Percentiles rank a stretch among this genome's conserved stretches.
These are phyloP conservation scores for Hemibagrus guttatus DNA, from an alignment of 2,797 vertebrate species.

Conservation along the genomic window DNA sequence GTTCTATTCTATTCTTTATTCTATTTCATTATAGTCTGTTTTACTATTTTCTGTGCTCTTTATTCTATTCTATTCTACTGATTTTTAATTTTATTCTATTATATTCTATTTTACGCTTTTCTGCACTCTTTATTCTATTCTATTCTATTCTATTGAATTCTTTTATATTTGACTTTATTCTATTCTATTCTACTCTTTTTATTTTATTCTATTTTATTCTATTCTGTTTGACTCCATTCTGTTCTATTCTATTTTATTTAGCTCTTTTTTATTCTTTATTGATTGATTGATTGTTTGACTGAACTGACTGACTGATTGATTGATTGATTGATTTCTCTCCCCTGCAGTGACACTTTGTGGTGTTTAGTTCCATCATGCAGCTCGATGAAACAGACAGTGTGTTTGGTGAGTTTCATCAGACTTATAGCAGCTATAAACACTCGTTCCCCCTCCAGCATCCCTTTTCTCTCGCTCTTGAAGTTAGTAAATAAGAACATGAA, in stretches of 20 bases:
- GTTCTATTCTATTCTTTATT: neutral
- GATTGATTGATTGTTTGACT: neutral
- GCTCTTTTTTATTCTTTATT: neutral
- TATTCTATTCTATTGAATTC: no score
- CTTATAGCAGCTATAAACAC: neutral
- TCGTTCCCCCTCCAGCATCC: no score
- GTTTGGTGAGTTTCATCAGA: constrained; percentile 65
- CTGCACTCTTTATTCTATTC: no score
- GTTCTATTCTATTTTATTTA: neutral
- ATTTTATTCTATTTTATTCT: neutral
- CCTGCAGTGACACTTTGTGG: constrained; percentile 32
- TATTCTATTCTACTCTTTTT: neutral
- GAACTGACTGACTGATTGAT: constrained; percentile 19
- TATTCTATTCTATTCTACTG: no score
- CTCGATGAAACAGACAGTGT: constrained; percentile 68
- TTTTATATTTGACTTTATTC: no score
- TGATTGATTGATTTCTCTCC: constrained; percentile 5
- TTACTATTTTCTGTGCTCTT: no score
- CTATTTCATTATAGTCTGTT: no score
- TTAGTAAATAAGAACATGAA: no score
- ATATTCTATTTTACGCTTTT: no score
- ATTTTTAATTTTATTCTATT: no score
- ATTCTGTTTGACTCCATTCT: no score
- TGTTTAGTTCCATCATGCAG: constrained; percentile 60
- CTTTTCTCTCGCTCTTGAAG: no score